phyloP scores from a whole-genome alignment of 2,888 invertebrate species.

The Amphimallon solstitiale region DNA sequence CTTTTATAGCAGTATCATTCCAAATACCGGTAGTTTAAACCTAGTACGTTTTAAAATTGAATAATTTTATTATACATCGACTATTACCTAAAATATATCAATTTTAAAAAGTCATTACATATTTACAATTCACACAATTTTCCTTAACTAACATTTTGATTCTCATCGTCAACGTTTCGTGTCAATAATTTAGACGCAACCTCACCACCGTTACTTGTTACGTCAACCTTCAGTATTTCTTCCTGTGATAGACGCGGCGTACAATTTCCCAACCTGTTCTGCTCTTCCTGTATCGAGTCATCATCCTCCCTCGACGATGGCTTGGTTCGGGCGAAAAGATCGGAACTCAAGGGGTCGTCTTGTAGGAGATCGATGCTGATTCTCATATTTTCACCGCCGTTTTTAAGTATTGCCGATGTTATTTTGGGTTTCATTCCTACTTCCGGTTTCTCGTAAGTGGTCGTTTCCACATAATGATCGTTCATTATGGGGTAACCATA shows the following conservation, averaged over 20 bases:
- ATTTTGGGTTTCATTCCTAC: slow-evolving; percentile 72
- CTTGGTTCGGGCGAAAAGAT: slow-evolving; percentile 49
- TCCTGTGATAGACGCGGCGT: slow-evolving; percentile 45
- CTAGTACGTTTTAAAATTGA: not conserved
- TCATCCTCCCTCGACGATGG: slow-evolving; percentile 50
- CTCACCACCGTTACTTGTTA: not conserved
- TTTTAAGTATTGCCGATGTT: slow-evolving; percentile 77
- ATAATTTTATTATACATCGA: slow-evolving; percentile 5
- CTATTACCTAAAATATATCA: slow-evolving; percentile 5
- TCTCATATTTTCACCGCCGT: slow-evolving; percentile 59
- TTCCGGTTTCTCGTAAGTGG: slow-evolving; percentile 54
- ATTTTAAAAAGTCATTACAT: slow-evolving; percentile 30
- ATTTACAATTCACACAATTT: slow-evolving; percentile 22
- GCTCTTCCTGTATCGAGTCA: slow-evolving; percentile 64
- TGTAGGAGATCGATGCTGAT: slow-evolving; percentile 67
- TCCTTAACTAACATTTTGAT: slow-evolving; percentile 22
- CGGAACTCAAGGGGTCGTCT: slow-evolving; percentile 66
- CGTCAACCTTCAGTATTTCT: slow-evolving; percentile 8
- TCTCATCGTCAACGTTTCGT: slow-evolving; percentile 6
- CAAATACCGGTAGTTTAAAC: no score
- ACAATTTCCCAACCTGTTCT: slow-evolving; percentile 65
- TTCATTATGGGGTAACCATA: slow-evolving; percentile 75
- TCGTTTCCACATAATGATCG: slow-evolving; percentile 65
- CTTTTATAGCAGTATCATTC: no score
- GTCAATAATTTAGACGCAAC: slow-evolving; percentile 1